Evolutionary conservation across 2,888 invertebrate species (phyloP), one percentile per base, ranked within the genome.

Genomic region (Girardia tigrina): DNA sequence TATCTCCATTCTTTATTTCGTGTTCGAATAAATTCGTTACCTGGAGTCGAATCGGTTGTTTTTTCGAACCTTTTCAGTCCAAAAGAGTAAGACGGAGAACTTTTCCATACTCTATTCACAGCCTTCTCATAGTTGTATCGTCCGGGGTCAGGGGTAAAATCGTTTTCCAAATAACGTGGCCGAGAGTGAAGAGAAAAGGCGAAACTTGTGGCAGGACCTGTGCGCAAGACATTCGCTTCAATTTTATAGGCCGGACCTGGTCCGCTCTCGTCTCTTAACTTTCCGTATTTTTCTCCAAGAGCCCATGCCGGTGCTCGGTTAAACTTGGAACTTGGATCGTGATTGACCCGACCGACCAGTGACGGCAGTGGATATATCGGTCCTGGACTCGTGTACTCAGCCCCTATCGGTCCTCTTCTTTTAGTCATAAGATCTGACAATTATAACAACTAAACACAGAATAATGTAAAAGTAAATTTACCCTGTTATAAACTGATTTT

Each of bases 151-250:
- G 56, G 56, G 23, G 56, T 56, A 23, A 56, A 56, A 56, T 56
- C 56, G 23, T 56, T 56, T 23, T 56, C 56, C 6, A 56, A 23
- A 56, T 56, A 56, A 8, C 2, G 6, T 12, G 56, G 56, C 23
- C 56, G 4, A 20, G 56, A 56, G 23, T 56, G 56, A n/a, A 56
- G 56, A 56, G 56, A 56, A n/a, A 56, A 56, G 2, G 56, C 56
- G 23, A 56, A 56, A n/a, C 56, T 56, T n/a, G 56, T 56, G 4
- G 56, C 56, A n/a, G 56, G 56, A 56, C 56, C 56, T 56, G 56
- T 56, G n/a, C 56, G n/a, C 23, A 56, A 56, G n/a, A 56, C n/a
- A 56, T 56, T 56, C 23, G 56, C n/a, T 8, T 56, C 56, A 4
- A 56, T 23, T 56, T 56, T 56, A 56, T 56, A 56, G 4, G 56